Evolutionary conservation across 2,888 invertebrate genomes (phyloP).

Genomic region (Kuschelorhynchus macadamiae): DNA sequence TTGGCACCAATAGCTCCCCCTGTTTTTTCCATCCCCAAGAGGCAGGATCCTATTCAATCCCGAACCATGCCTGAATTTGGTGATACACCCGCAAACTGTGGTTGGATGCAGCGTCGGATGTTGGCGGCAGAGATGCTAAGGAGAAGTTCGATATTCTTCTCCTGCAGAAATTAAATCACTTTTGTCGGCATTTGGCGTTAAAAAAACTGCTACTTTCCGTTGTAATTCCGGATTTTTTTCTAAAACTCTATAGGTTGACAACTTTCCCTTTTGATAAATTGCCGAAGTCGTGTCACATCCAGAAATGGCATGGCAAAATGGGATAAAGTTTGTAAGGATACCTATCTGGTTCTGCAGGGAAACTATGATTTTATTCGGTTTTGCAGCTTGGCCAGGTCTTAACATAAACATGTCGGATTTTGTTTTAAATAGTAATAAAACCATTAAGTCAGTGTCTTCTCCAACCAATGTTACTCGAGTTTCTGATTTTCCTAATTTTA

Average conservation of each 20-base stretch:
- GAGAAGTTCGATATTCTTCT: not conserved
- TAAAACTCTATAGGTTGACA: not conserved
- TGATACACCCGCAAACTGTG: too few relatives aligned
- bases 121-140: not conserved
- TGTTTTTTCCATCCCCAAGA: constrained; percentile 1
- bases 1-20: not conserved
- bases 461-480: not conserved
- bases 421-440: too few relatives aligned
- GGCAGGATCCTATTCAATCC: not conserved
- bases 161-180: not conserved
- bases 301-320: not conserved
- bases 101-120: too few relatives aligned
- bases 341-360: too few relatives aligned
- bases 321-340: too few relatives aligned
- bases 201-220: not conserved
- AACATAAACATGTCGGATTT: too few relatives aligned
- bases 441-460: not conserved
- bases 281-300: not conserved
- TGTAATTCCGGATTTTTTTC: too few relatives aligned
- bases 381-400: too few relatives aligned
- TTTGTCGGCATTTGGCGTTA: not conserved
- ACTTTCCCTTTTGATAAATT: not conserved
- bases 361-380: too few relatives aligned
- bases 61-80: not conserved
- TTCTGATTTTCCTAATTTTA: not conserved